These are phyloP conservation scores for Clunio marinus DNA, from an alignment of 2,888 invertebrate genomes.

Conservation along the genomic window DNA sequence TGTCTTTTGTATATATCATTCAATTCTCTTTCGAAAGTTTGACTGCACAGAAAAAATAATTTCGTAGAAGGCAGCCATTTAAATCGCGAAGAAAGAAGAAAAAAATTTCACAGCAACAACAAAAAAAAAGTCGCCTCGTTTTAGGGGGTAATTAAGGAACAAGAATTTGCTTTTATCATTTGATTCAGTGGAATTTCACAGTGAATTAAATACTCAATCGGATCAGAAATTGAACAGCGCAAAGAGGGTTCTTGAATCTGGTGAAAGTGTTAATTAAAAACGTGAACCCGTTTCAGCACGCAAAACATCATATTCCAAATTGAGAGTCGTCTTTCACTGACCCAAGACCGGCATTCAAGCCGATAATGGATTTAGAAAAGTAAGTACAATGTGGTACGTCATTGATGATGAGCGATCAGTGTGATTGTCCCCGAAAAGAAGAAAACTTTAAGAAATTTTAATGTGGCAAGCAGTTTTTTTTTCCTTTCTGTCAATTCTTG, in stretches of 20 bases:
- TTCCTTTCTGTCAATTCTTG: constrained; percentile 16
- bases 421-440: constrained; percentile 33
- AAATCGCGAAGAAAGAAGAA: constrained; percentile 31
- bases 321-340: constrained; percentile 4
- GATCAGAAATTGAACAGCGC: constrained; percentile 22
- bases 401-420: background rate
- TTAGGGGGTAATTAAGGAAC: constrained; percentile 39
- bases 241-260: background rate
- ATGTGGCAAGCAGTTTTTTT: constrained; percentile 27
- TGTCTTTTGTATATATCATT: background rate
- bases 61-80: constrained; percentile 33
- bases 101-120: constrained; percentile 36
- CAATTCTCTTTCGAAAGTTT: background rate
- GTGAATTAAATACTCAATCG: constrained; percentile 19
- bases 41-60: background rate
- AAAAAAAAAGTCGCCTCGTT: constrained; percentile 18
- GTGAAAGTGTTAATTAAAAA: background rate
- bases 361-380: constrained; percentile 36
- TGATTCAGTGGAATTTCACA: background rate
- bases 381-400: constrained; percentile 7
- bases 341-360: constrained; percentile 21
- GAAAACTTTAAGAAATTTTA: background rate
- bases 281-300: background rate
- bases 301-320: background rate
- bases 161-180: background rate